Evolutionary conservation across 2,113 vertebrate genomes (phyloP), one percentile per base, ranked within the genome.

Genomic region (Lophura nycthemera): DNA sequence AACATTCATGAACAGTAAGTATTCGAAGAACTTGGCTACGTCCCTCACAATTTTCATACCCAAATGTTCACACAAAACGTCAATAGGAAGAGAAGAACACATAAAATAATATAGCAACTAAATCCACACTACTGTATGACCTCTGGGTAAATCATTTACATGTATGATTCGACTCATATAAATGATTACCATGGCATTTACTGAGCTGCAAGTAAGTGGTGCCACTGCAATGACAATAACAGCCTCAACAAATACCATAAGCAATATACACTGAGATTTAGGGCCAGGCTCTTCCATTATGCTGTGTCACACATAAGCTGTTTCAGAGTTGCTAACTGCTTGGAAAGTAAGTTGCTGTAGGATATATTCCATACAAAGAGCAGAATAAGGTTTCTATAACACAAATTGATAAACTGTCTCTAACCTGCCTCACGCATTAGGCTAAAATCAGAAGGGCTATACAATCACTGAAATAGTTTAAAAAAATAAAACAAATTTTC

Each of bases 1-100:
- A 97, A 95, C 24, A 27, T 83, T 96, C 66, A 91, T 88, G 52
- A 88, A 92, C 96, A 96, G 25, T 7, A 63, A 65, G 71, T 85
- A 29, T 48, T 60, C 38, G 84, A 63, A 84, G 74, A 60, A 66
- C 38, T 92, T 24, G 32, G 25, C 87, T 73, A 96, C 24, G 11
- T 65, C 54, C 36, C 66, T 94, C 73, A 52, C 4, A 17, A 66
- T 54, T 36, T 75, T 75, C 7, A 71, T 11, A 67, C 8, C 29
- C 66, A 88, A 78, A 73, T 13, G 52, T 27, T 87, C 54, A 78
- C 3, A 50, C 7, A 65, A 72, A 75, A 57, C 7, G 29, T 40
- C 57, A 82, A 50, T 8, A 80, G 42, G 25, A 85, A 61, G 64
- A 64, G 48, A 70, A 13, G 1, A 8, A 21, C 5, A 0, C 21